Conservation (phyloP, 2,113 vertebrate species). For the Progne subis region DNA sequence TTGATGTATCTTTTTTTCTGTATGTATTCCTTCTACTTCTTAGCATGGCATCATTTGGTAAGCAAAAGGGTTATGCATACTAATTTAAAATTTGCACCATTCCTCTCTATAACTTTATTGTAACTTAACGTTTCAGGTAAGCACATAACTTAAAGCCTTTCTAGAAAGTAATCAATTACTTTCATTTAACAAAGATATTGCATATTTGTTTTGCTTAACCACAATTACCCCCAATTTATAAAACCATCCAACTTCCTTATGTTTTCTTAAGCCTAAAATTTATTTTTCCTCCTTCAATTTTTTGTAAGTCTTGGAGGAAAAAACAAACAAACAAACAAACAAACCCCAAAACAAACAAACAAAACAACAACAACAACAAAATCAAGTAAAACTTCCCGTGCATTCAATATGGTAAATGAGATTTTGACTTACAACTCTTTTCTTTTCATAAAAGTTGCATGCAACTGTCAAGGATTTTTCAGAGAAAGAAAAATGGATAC, state of each 20-base stretch:
- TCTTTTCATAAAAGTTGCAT: neutral
- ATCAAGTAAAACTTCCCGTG: neutral
- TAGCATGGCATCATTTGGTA: neutral
- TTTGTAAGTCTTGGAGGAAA: neutral
- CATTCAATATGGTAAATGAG: neutral
- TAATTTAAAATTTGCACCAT: neutral
- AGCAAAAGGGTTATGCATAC: neutral
- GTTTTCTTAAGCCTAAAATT: neutral
- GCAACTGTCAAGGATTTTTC: neutral
- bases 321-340: neutral
- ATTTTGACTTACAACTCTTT: neutral
- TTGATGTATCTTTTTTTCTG: neutral
- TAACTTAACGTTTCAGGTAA: neutral
- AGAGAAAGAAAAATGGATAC: neutral
- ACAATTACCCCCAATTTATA: neutral
- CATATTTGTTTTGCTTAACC: neutral
- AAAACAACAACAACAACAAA: neutral
- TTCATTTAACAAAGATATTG: neutral
- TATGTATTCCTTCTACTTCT: neutral
- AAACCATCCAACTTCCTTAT: neutral
- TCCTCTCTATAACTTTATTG: neutral
- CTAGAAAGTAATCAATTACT: neutral
- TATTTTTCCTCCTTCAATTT: neutral
- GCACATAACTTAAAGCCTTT: neutral
- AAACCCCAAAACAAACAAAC: neutral